Percentiles rank a stretch among this genome's conserved stretches.
These are phyloP conservation scores for Pachypanchax playfairii DNA, from an alignment of 2,113 vertebrate species.

Conservation along the genomic window DNA sequence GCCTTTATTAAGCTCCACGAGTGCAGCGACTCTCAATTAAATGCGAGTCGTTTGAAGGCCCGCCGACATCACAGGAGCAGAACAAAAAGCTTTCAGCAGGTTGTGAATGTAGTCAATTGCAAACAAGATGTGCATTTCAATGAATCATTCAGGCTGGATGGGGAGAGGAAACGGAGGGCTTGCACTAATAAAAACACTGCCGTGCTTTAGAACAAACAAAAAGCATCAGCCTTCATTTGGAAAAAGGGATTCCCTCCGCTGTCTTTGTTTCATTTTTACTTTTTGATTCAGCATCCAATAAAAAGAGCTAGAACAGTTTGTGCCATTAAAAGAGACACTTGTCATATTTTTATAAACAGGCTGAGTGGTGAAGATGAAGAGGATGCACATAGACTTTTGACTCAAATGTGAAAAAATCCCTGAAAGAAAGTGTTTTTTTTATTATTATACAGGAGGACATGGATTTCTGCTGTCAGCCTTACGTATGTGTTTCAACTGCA, in stretches of 20 bases:
- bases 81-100: conserved; percentile 79
- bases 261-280: conserved; percentile 22
- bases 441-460: no score
- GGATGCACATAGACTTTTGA: no score
- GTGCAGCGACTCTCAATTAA: conserved; percentile 66
- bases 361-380: background rate
- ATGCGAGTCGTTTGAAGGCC: conserved; percentile 65
- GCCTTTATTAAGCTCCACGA: conserved; percentile 57
- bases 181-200: conserved; percentile 67
- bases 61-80: conserved; percentile 61
- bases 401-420: no score
- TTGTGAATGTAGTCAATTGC: conserved; percentile 75
- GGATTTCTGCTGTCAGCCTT: no score
- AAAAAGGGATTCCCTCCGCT: conserved; percentile 47
- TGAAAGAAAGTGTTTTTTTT: no score
- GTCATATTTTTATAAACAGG: conserved; percentile 4
- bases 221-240: conserved; percentile 40
- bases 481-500: no score
- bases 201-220: conserved; percentile 48
- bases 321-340: conserved; percentile 11
- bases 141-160: conserved; percentile 72
- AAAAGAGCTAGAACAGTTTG: conserved; percentile 34
- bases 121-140: conserved; percentile 81
- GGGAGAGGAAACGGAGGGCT: conserved; percentile 60
- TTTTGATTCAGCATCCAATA: conserved; percentile 38